Base-by-base conservation (phyloP, 2,888 invertebrate genomes). In the Harpagoxenus sublaevis region DNA sequence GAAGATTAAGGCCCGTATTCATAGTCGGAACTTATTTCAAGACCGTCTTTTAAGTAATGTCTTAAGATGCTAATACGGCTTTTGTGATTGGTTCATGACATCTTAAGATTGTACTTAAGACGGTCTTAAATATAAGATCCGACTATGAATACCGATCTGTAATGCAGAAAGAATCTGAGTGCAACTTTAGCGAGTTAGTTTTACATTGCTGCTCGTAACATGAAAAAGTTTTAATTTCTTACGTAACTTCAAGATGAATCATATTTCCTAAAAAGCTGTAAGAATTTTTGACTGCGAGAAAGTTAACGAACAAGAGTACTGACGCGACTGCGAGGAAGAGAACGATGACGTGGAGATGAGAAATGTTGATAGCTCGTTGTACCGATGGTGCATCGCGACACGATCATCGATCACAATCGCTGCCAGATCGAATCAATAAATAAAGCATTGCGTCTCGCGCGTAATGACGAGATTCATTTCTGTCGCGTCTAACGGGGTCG, bases 341-440 rank as follows among this genome's bases (percentile, higher is more conserved):
- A 18, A 53, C 39, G 53, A 66, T 39, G 35, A 28, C 10, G 51
- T 42, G 28, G 39, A 66, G 66, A 79, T 57, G 45, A 35, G 35
- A 79, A 60, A 31, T 71, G 35, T 79, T 45, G 48, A 48, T 71
- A 45, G 15, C 45, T 45, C 23, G 70, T 35, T 31, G 57, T 31
- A 39, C 28, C 39, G 51, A 31, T 10, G n/a, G n/a, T 42, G 73
- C 42, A 35, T 31, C 48, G 63, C 70, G 55, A 42, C 45, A 35
- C 35, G 70, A 79, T 79, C 78, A 57, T 57, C 55, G 57, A 79
- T 78, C 78, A 78, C 55, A 68, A 78, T 79, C 78, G 31, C 31
- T n/a, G 68, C 70, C 70, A 45, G 45, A 79, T 79, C 57, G 55
- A 70, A 79, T 79, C 70, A 42, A 78, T 57, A 70, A 79, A 79